These are phyloP conservation scores for Drosophila buzzatii DNA, from an alignment of 2,888 invertebrate genomes.

Conservation along the genomic window DNA sequence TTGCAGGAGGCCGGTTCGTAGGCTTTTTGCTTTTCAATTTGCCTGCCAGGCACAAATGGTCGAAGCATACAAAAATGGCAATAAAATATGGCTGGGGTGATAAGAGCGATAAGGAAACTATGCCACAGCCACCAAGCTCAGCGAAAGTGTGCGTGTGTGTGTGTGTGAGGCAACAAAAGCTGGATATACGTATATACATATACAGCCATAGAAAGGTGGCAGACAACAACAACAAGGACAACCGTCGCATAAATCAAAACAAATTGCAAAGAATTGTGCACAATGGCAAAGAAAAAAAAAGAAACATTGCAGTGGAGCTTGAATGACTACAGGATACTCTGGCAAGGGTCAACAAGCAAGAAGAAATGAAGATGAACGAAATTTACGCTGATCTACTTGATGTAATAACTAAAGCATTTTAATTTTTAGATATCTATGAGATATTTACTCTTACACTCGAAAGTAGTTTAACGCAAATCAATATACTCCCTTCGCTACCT, in stretches of 20 bases:
- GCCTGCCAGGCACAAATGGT: conserved; percentile 52
- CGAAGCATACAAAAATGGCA: conserved; percentile 30
- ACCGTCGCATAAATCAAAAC: conserved; percentile 68
- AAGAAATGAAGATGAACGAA: too few relatives aligned
- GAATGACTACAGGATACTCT: not conserved
- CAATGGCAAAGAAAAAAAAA: conserved; percentile 34
- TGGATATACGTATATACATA: not conserved
- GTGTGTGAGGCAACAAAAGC: conserved; percentile 29
- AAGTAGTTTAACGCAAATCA: not conserved
- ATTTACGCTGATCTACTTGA: too few relatives aligned
- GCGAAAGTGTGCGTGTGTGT: conserved; percentile 10
- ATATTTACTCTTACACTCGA: too few relatives aligned
- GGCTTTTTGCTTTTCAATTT: conserved; percentile 55
- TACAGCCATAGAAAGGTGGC: conserved; percentile 15
- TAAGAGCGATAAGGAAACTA: conserved; percentile 68
- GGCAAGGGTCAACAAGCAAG: not conserved
- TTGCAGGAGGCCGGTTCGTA: conserved; percentile 18
- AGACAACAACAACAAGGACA: conserved; percentile 25
- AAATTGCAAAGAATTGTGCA: conserved; percentile 58
- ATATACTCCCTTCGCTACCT: not conserved
- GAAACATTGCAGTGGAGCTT: not conserved
- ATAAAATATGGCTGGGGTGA: conserved; percentile 69
- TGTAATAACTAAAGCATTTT: too few relatives aligned
- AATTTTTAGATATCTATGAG: too few relatives aligned
- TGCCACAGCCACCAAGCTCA: conserved; percentile 26